Conservation (phyloP, 2,113 vertebrate species). For the Oryzias javanicus region DNA sequence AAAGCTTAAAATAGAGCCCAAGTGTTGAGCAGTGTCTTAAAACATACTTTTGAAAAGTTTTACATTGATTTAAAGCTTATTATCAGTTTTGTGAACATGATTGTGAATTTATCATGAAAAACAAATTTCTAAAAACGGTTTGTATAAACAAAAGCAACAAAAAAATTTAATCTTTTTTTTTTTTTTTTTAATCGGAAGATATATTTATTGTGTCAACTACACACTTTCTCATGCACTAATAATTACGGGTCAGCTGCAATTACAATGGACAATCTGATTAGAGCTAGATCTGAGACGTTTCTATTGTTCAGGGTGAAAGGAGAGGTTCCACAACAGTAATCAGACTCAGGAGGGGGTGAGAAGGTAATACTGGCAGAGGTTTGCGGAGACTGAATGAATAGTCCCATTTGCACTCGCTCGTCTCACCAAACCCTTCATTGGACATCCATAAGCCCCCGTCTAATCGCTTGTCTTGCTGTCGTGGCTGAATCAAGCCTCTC, state of each 20-base stretch:
- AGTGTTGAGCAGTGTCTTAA: too few relatives aligned
- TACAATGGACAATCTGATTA: slow-evolving; percentile 46
- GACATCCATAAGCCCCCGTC: slow-evolving; percentile 45
- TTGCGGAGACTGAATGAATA: slow-evolving; percentile 64
- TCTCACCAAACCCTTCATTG: slow-evolving; percentile 12
- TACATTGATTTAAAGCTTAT: too few relatives aligned
- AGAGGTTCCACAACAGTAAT: slow-evolving; percentile 71
- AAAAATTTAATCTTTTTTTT: slow-evolving; percentile 21
- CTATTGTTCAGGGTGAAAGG: slow-evolving; percentile 60
- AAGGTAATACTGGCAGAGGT: slow-evolving; percentile 60
- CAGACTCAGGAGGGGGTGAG: slow-evolving; percentile 61
- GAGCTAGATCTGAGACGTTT: slow-evolving; percentile 67
- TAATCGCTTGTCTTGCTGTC: slow-evolving; percentile 55
- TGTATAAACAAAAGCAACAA: slow-evolving; percentile 8
- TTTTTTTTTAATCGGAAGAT: too few relatives aligned
- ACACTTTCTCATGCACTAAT: slow-evolving; percentile 24
- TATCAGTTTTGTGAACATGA: slow-evolving; percentile 1
- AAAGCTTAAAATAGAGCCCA: too few relatives aligned
- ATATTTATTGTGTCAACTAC: slow-evolving; percentile 16
- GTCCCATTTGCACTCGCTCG: slow-evolving; percentile 26
- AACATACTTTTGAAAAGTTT: too few relatives aligned
- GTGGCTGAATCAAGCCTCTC: slow-evolving; percentile 39
- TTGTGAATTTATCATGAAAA: slow-evolving; percentile 18
- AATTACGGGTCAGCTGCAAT: slow-evolving; percentile 35
- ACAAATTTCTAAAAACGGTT: neutral